phyloP scores from a whole-genome alignment of 2,797 vertebrate genomes.

The Fringilla coelebs region DNA sequence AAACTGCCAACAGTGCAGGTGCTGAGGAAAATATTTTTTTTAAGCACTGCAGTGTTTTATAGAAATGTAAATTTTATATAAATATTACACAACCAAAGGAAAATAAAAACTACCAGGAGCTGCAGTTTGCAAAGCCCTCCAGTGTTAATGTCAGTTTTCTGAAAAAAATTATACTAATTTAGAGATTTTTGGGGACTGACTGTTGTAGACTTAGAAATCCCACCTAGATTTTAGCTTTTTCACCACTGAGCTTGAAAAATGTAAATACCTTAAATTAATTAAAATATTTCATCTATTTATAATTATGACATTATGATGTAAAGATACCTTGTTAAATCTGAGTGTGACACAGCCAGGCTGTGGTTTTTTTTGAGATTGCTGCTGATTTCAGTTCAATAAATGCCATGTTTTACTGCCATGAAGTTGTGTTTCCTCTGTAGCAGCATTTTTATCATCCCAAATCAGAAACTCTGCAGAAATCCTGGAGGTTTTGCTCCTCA shows the following conservation, averaged over 20 bases:
- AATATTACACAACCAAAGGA: neutral
- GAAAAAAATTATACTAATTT: neutral
- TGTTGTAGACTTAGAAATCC: neutral
- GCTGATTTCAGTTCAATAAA: neutral
- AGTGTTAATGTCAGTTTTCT: slow-evolving; percentile 18
- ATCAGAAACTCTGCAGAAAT: neutral
- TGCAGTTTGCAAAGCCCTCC: neutral
- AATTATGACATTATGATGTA: neutral
- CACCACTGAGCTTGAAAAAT: neutral
- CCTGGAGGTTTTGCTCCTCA: neutral
- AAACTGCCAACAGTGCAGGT: neutral
- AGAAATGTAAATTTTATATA: neutral
- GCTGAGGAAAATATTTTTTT: neutral
- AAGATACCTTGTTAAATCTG: neutral
- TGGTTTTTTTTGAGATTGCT: neutral
- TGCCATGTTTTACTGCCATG: rapidly evolving
- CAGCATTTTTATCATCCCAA: neutral
- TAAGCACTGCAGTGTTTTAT: neutral
- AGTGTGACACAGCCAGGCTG: neutral
- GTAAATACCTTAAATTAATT: neutral
- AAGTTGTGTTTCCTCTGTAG: neutral
- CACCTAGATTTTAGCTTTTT: neutral
- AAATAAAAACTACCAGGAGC: neutral
- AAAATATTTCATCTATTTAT: neutral
- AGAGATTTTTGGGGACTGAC: neutral